phyloP scores from a whole-genome alignment of 2,888 invertebrate genomes.

The Tipula confusa region DNA sequence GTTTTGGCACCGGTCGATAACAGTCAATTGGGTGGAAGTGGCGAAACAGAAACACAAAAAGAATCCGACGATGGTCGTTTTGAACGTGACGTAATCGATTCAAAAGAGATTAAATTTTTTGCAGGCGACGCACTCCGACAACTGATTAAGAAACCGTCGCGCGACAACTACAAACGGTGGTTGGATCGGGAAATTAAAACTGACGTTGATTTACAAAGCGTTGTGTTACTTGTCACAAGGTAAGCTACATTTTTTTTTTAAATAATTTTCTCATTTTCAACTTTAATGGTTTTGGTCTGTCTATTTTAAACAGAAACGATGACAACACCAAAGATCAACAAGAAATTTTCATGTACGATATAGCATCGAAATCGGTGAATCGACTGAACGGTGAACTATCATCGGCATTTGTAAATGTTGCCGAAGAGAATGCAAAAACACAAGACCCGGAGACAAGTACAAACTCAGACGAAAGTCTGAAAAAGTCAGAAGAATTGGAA shows the following conservation, averaged over 20 bases:
- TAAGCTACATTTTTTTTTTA: slow-evolving; percentile 51
- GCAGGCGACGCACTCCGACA: slow-evolving; percentile 72
- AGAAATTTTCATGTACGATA: slow-evolving; percentile 86
- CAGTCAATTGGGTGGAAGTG: slow-evolving; percentile 44
- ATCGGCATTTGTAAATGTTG: slow-evolving; percentile 79
- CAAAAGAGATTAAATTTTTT: slow-evolving; percentile 67
- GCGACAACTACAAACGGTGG: slow-evolving; percentile 76
- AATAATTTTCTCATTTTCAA: not conserved
- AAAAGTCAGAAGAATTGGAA: not conserved
- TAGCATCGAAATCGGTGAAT: slow-evolving; percentile 66
- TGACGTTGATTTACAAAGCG: slow-evolving; percentile 70
- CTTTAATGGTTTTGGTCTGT: not conserved
- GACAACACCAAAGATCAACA: slow-evolving; percentile 49
- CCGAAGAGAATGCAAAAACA: slow-evolving; percentile 73
- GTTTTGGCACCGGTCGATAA: slow-evolving; percentile 79
- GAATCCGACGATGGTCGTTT: slow-evolving; percentile 50
- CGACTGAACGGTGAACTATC: slow-evolving; percentile 77
- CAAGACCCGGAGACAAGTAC: slow-evolving; percentile 56
- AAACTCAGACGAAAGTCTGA: slow-evolving; percentile 31
- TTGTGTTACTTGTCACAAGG: slow-evolving; percentile 77
- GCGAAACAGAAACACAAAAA: slow-evolving; percentile 34
- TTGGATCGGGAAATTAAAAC: slow-evolving; percentile 71
- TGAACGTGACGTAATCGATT: slow-evolving; percentile 55
- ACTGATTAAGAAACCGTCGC: slow-evolving; percentile 68
- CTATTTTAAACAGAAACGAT: not conserved